These are phyloP conservation scores for Hippocampus mohnikei DNA, from an alignment of 2,113 vertebrate species.

Conservation along the genomic window DNA sequence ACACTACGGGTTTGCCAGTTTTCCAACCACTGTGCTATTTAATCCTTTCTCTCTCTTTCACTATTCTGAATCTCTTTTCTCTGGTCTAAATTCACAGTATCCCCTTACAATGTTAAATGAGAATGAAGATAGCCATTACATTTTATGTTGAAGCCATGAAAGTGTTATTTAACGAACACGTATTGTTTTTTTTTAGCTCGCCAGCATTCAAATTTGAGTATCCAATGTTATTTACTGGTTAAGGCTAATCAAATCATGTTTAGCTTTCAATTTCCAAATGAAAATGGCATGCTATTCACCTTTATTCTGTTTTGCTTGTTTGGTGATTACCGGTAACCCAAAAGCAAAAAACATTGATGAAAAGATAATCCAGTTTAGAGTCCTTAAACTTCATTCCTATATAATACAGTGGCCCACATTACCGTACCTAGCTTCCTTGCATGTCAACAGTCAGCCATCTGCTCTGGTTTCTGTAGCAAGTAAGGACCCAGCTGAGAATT, in stretches of 20 bases:
- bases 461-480: conserved; percentile 37
- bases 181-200: conserved; percentile 5
- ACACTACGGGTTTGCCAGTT: neutral
- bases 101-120: neutral
- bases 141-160: neutral
- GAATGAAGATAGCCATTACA: neutral
- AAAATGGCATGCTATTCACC: neutral
- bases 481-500: conserved; percentile 43
- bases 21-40: neutral
- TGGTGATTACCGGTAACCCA: neutral
- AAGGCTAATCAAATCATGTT: neutral
- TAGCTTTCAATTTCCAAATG: neutral
- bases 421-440: conserved; percentile 47
- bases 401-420: neutral
- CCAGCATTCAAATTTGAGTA: neutral
- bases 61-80: no score
- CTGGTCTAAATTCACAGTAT: no score
- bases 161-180: neutral
- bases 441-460: conserved; percentile 60
- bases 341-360: conserved; percentile 34
- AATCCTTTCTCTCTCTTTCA: no score
- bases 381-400: conserved; percentile 45
- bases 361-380: conserved; percentile 67
- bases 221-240: neutral
- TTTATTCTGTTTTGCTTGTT: neutral